Conservation (phyloP, 2,888 invertebrate genomes). For the Heteromurus nitidus region DNA sequence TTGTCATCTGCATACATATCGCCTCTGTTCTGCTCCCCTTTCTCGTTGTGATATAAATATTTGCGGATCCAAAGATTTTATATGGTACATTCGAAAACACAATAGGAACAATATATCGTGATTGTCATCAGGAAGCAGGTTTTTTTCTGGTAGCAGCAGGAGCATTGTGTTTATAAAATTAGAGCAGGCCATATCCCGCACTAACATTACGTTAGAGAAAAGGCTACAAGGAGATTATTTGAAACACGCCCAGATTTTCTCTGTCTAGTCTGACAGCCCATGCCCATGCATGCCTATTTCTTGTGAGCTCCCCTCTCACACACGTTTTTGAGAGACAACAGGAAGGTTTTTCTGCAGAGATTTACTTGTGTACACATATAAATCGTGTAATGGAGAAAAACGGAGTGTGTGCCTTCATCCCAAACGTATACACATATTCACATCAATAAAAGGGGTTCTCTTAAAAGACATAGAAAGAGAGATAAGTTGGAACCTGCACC, state of each 20-base stretch:
- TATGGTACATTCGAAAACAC: not conserved
- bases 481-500: no score
- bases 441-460: not conserved
- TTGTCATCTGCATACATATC: no score
- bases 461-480: no score
- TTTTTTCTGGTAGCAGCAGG: constrained; percentile 42
- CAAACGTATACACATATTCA: no score
- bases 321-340: not conserved
- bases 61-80: not conserved
- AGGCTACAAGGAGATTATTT: constrained; percentile 43
- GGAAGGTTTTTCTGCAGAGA: not conserved
- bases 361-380: constrained; percentile 3
- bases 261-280: not conserved
- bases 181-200: constrained; percentile 51
- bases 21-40: no score
- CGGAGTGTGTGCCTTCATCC: not conserved
- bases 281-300: not conserved
- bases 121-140: constrained; percentile 52
- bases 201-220: constrained; percentile 45
- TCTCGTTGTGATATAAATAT: constrained; percentile 33
- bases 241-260: constrained; percentile 56
- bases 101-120: constrained; percentile 26
- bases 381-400: not conserved
- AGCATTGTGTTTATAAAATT: constrained; percentile 68
- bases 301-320: not conserved